Evolutionary conservation across 1,140 invertebrate genomes (phyloP).

Genomic region (Dryas iulia): DNA sequence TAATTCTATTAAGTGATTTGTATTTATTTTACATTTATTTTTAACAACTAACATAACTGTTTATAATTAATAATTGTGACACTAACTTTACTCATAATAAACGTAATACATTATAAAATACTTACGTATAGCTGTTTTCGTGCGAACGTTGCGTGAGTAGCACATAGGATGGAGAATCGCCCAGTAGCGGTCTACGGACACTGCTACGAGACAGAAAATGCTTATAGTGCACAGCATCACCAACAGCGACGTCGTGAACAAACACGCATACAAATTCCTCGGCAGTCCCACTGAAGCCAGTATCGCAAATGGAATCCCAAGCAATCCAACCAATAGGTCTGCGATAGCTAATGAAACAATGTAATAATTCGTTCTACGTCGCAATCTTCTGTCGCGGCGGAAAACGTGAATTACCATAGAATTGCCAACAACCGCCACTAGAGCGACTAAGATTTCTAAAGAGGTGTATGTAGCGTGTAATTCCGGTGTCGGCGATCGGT

Average conservation of each 20-base stretch:
- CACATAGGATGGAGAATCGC: slow-evolving; percentile 94
- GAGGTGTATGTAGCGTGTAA: slow-evolving; percentile 86
- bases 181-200: slow-evolving; percentile 95
- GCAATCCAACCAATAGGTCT: slow-evolving; percentile 89
- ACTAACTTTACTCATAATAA: no score
- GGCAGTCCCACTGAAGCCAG: slow-evolving; percentile 85
- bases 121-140: slow-evolving; percentile 91
- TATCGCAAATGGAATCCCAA: slow-evolving; percentile 93
- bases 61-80: no score
- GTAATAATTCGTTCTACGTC: slow-evolving; percentile 94
- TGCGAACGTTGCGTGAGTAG: slow-evolving; percentile 92
- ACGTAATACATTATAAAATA: slow-evolving; percentile 39
- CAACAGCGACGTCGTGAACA: slow-evolving; percentile 92
- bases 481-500: slow-evolving; percentile 66
- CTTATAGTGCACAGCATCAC: slow-evolving; percentile 95
- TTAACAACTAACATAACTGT: not conserved
- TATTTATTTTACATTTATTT: no score
- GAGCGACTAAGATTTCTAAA: slow-evolving; percentile 89
- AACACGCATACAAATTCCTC: slow-evolving; percentile 88
- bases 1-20: no score
- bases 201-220: slow-evolving; percentile 94
- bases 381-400: slow-evolving; percentile 86
- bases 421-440: slow-evolving; percentile 91
- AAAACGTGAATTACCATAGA: slow-evolving; percentile 92
- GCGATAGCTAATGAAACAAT: slow-evolving; percentile 93